Percentiles rank a stretch among this genome's conserved stretches.
phyloP scores from a whole-genome alignment of 2,113 vertebrate species.

The Glareola pratincola region DNA sequence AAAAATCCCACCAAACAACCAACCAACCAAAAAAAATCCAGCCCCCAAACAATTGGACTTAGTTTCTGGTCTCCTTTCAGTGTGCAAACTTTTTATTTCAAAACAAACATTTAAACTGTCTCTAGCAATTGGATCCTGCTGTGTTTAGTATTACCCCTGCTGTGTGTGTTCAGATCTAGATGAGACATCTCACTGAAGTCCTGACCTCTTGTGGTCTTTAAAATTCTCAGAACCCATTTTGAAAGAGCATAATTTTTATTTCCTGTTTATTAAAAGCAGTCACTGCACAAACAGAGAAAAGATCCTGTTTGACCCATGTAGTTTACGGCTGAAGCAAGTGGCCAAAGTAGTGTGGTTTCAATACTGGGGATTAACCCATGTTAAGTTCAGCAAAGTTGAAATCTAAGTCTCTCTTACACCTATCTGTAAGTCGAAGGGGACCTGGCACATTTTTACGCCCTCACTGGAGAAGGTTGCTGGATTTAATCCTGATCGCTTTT shows the following conservation, averaged over 20 bases:
- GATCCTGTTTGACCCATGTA: neutral
- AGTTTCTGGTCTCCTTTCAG: neutral
- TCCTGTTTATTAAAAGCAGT: neutral
- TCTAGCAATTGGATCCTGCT: neutral
- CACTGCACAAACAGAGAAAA: neutral
- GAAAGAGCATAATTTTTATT: neutral
- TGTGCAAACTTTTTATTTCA: neutral
- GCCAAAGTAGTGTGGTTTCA: neutral
- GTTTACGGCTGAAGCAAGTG: neutral
- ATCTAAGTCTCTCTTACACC: neutral
- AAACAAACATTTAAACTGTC: neutral
- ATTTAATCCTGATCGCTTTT: neutral
- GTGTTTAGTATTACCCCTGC: neutral
- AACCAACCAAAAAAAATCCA: neutral
- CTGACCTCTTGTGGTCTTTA: neutral
- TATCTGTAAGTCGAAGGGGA: neutral
- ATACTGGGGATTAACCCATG: neutral
- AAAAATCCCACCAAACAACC: neutral
- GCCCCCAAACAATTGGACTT: neutral
- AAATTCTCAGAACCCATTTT: neutral
- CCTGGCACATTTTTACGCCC: neutral
- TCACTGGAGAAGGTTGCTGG: neutral
- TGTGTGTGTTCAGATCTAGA: constrained; percentile 20
- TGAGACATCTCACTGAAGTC: constrained; percentile 3
- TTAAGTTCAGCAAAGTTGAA: neutral